Conservation (phyloP, 2,888 invertebrate genomes). For the Thyatira batis region DNA sequence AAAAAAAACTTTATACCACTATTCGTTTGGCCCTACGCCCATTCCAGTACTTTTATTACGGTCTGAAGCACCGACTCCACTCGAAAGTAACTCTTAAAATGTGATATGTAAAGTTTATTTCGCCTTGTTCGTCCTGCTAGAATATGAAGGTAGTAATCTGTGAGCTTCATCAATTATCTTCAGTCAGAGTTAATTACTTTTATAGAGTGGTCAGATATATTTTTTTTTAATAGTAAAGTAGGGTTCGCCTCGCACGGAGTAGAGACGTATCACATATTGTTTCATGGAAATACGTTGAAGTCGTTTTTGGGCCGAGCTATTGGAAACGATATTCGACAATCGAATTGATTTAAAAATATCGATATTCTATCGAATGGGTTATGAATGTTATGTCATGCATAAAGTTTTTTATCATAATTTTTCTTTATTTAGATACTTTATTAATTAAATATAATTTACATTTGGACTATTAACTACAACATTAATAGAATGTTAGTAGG, state of each 20-base stretch:
- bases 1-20: constrained; percentile 62
- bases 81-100: constrained; percentile 25
- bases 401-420: no score
- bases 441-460: no score
- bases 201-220: constrained; percentile 70
- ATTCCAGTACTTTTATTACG: constrained; percentile 67
- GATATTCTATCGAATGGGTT: no score
- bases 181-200: constrained; percentile 80
- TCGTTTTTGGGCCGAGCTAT: neutral
- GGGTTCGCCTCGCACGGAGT: constrained; percentile 30
- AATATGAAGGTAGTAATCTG: constrained; percentile 71
- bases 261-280: constrained; percentile 35
- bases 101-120: constrained; percentile 25
- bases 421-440: no score
- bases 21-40: constrained; percentile 66
- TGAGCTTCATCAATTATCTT: constrained; percentile 81
- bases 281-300: constrained; percentile 41
- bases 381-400: no score
- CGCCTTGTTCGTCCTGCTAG: constrained; percentile 16
- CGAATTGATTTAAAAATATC: neutral
- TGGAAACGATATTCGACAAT: neutral
- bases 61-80: constrained; percentile 20
- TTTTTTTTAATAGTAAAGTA: constrained; percentile 39
- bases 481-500: no score
- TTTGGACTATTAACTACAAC: no score